phyloP scores from a whole-genome alignment of 2,113 vertebrate genomes.

The Axis porcinus region DNA sequence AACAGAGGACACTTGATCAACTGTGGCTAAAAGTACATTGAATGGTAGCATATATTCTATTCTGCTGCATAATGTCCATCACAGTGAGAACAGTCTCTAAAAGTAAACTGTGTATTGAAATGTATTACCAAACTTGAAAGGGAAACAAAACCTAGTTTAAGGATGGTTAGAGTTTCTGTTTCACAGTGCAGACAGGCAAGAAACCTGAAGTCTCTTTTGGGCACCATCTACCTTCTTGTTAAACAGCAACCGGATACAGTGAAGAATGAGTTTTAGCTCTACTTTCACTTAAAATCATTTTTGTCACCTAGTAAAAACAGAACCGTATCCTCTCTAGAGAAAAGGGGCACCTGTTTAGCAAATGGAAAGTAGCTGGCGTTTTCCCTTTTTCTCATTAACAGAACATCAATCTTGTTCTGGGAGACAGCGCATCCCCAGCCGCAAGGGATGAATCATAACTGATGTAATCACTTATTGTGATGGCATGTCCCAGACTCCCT shows the following conservation, averaged over 20 bases:
- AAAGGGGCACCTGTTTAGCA: not conserved
- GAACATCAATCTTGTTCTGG: not conserved
- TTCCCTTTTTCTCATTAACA: not conserved
- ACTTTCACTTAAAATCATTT: slow-evolving; percentile 22
- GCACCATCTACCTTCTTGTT: not conserved
- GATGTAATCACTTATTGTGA: not conserved
- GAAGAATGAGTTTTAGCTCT: not conserved
- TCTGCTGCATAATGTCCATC: not conserved
- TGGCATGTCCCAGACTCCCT: not conserved
- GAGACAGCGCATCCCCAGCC: not conserved
- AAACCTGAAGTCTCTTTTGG: not conserved
- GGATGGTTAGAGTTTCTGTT: not conserved
- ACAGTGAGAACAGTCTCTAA: not conserved
- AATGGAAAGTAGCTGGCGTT: not conserved
- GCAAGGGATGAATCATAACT: not conserved
- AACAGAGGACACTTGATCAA: not conserved
- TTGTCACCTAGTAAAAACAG: not conserved
- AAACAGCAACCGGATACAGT: not conserved
- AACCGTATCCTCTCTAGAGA: not conserved
- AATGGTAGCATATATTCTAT: not conserved
- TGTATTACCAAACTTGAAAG: slow-evolving; percentile 20
- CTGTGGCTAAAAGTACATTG: not conserved
- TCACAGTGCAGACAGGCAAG: not conserved
- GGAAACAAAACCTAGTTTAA: not conserved
- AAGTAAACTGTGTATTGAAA: not conserved